Percentiles rank a stretch among this genome's conserved stretches.
Evolutionary conservation across 2,113 vertebrate species (phyloP).

Genomic region (Pionites leucogaster): DNA sequence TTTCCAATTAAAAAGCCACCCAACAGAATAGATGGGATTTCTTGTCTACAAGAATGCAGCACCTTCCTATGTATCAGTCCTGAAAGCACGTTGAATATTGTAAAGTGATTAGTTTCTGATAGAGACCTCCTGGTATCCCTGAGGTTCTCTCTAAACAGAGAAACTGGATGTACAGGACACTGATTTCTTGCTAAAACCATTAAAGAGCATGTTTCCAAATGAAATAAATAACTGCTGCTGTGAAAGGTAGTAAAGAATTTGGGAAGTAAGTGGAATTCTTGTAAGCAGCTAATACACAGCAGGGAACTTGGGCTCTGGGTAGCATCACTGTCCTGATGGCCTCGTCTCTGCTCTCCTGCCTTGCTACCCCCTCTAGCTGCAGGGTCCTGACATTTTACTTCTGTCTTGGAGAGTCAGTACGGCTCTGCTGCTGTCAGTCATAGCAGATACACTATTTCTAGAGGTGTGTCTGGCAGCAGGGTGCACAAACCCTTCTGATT

Average conservation of each 20-base stretch:
- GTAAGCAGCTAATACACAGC: background rate
- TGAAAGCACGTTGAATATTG: background rate
- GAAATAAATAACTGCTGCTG: background rate
- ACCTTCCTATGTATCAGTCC: background rate
- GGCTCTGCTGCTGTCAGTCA: background rate
- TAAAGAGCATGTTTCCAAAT: background rate
- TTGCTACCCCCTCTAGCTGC: background rate
- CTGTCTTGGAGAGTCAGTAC: background rate
- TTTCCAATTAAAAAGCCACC: background rate
- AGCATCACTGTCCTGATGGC: background rate
- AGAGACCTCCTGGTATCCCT: background rate
- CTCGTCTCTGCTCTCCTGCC: background rate
- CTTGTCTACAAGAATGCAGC: background rate
- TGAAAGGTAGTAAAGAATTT: background rate
- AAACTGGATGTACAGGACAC: background rate
- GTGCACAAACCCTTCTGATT: background rate
- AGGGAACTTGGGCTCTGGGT: fast-evolving
- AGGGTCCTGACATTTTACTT: background rate
- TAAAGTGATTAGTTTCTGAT: background rate
- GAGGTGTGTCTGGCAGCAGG: background rate
- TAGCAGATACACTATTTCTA: background rate
- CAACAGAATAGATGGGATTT: background rate
- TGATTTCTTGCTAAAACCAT: background rate
- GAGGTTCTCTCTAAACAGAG: background rate
- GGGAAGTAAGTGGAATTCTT: background rate